Conservation (phyloP, 2,797 vertebrate species). For the Rhincodon typus region DNA sequence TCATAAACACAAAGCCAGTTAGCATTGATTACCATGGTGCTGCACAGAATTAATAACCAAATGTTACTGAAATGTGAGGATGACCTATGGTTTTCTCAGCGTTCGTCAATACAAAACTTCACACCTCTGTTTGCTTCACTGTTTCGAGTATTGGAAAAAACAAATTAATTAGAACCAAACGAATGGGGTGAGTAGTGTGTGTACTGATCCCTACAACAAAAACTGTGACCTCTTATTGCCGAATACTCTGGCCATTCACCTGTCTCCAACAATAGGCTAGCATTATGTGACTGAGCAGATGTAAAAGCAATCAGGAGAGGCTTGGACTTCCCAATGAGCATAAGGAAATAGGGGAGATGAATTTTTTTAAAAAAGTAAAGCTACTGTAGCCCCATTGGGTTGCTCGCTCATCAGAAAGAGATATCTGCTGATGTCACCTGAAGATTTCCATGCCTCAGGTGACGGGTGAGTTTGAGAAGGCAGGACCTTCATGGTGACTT, state of each 20-base stretch:
- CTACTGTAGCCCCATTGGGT: too few relatives aligned
- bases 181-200: background rate
- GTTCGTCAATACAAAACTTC: conserved; percentile 25
- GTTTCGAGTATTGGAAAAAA: conserved; percentile 8
- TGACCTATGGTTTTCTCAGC: conserved; percentile 22
- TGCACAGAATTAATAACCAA: conserved; percentile 25
- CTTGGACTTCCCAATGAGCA: background rate
- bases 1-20: conserved; percentile 26
- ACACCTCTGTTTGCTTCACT: background rate
- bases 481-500: too few relatives aligned
- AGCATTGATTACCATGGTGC: conserved; percentile 20
- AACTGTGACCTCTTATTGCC: background rate
- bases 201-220: background rate
- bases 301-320: background rate
- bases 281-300: background rate
- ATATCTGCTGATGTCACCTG: too few relatives aligned
- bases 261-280: background rate
- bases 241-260: background rate
- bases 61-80: background rate
- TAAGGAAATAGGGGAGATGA: background rate
- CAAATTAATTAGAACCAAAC: conserved; percentile 20
- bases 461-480: too few relatives aligned
- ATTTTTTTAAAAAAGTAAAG: background rate
- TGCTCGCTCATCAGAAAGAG: too few relatives aligned
- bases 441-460: too few relatives aligned